These are phyloP conservation scores for Paramuricea clavata DNA, from an alignment of 92 coral and sea anemone genomes.

Conservation along the genomic window DNA sequence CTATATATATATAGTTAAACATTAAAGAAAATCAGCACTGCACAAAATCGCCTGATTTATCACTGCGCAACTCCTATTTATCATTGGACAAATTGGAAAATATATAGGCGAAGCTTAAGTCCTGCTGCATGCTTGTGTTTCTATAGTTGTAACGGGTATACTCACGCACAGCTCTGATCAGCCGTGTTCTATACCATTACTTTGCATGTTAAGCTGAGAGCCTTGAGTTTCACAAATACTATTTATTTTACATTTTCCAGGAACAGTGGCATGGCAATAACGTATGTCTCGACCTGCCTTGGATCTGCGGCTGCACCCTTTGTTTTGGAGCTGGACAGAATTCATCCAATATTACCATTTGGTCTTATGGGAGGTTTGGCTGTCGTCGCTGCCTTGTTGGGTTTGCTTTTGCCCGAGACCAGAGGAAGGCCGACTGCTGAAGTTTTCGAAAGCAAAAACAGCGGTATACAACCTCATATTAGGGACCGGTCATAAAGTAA, in stretches of 20 bases:
- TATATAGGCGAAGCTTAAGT: too few species aligned
- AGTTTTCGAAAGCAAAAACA: slow-evolving; percentile 2
- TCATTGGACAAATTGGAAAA: too few species aligned
- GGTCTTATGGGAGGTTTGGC: slow-evolving; percentile 69
- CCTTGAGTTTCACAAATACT: background rate
- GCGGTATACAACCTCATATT: too few species aligned
- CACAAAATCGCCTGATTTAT: too few species aligned
- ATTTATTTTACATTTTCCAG: slow-evolving; percentile 5
- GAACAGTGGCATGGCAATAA: slow-evolving; percentile 66
- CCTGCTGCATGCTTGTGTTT: too few species aligned
- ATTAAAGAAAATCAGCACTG: too few species aligned
- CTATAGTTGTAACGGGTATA: too few species aligned
- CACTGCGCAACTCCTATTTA: too few species aligned
- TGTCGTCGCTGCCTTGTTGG: slow-evolving; percentile 57
- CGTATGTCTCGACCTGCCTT: slow-evolving; percentile 48
- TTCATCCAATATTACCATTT: slow-evolving; percentile 62
- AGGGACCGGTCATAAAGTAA: too few species aligned
- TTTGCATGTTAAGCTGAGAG: too few species aligned
- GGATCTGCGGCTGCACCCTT: slow-evolving; percentile 71
- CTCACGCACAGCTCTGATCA: background rate
- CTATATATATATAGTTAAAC: too few species aligned
- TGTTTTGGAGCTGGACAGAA: slow-evolving; percentile 60
- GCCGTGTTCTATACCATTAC: background rate
- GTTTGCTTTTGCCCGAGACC: slow-evolving; percentile 69
- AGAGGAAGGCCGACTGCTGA: slow-evolving; percentile 65